A percentile compares a stretch with the other conserved stretches of the same genome.
Conservation (phyloP, 2,797 vertebrate genomes). For the Betta splendens region DNA sequence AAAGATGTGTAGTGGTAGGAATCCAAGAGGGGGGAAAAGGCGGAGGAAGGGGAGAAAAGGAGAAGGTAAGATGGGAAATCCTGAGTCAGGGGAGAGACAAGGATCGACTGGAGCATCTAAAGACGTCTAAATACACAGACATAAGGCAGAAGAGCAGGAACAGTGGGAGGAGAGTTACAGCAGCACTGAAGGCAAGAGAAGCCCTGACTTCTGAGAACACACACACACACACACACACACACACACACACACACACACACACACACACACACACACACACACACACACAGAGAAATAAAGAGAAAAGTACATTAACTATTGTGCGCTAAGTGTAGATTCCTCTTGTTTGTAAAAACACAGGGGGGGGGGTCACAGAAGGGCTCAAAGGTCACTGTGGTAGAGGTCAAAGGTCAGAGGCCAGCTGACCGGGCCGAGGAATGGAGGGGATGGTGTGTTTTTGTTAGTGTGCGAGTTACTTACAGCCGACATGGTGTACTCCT, state of each 20-base stretch:
- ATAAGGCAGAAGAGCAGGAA: conserved; percentile 50
- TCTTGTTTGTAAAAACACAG: conserved; percentile 50
- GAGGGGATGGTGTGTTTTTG: conserved; percentile 62
- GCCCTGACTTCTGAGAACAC: conserved; percentile 45
- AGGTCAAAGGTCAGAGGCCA: conserved; percentile 52
- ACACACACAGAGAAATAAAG: conserved; percentile 14
- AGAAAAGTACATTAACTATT: conserved; percentile 19
- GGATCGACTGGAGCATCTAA: conserved; percentile 44
- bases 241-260: conserved; percentile 17
- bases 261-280: conserved; percentile 16
- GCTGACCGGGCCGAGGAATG: conserved; percentile 42
- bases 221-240: conserved; percentile 18
- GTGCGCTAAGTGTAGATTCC: conserved; percentile 6
- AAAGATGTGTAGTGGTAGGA: not conserved
- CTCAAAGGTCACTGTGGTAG: conserved; percentile 47
- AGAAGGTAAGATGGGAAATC: too few species aligned
- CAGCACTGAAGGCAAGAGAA: conserved; percentile 75
- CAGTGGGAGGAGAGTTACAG: conserved; percentile 73
- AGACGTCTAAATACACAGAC: conserved; percentile 48
- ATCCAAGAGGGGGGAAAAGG: conserved; percentile 7
- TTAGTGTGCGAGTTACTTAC: conserved; percentile 91
- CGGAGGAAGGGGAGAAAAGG: conserved; percentile 7
- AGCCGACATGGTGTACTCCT: conserved; percentile 96
- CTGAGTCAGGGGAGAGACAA: conserved; percentile 7
- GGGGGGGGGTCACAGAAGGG: conserved; percentile 50